Conservation (phyloP, 2,797 vertebrate species). For the Nothura maculosa region DNA sequence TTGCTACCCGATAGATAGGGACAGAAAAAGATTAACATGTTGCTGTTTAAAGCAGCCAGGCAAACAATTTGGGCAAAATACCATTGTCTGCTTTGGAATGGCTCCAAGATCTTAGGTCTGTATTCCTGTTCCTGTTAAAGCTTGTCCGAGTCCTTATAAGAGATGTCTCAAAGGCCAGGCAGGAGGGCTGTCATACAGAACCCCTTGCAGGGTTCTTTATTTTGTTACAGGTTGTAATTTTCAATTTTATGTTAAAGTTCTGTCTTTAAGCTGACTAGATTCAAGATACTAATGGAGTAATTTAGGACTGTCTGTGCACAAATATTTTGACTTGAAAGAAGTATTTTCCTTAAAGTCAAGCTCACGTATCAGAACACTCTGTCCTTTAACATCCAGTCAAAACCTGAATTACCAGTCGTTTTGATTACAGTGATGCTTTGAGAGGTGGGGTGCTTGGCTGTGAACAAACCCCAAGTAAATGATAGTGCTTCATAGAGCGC, state of each 20-base stretch:
- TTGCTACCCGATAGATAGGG: background rate
- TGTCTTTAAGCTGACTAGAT: background rate
- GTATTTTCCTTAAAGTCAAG: background rate
- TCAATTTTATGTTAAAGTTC: background rate
- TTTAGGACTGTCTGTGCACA: background rate
- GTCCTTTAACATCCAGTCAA: conserved; percentile 30
- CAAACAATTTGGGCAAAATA: conserved; percentile 21
- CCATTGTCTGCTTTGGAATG: background rate
- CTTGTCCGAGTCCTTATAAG: background rate
- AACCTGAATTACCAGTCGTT: conserved; percentile 61
- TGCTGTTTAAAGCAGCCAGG: conserved; percentile 23
- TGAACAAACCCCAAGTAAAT: background rate
- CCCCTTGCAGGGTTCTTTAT: background rate
- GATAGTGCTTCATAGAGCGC: background rate
- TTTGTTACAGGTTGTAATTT: background rate
- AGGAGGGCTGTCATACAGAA: background rate
- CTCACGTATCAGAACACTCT: background rate
- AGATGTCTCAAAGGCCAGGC: background rate
- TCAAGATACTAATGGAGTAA: background rate
- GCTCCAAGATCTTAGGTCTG: background rate
- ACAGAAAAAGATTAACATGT: background rate
- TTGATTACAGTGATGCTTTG: conserved; percentile 33
- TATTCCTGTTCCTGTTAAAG: background rate
- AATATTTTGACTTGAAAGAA: conserved; percentile 8
- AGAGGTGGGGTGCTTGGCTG: conserved; percentile 19